Evolutionary conservation across 2,888 invertebrate species (phyloP).

Genomic region (Tetragonisca angustula): DNA sequence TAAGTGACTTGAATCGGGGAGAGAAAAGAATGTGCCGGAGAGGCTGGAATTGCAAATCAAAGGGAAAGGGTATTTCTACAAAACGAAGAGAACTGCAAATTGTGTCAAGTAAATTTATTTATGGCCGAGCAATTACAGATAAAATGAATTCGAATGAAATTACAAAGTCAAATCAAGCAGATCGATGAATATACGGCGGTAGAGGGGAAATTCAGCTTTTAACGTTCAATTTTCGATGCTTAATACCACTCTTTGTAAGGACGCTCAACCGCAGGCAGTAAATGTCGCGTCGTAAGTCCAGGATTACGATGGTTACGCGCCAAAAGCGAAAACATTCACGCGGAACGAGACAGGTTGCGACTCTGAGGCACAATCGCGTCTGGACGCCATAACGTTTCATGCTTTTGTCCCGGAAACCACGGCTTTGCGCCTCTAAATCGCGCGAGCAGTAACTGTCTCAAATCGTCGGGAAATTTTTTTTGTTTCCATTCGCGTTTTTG

Average conservation of each 20-base stretch:
- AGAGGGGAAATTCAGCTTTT: background rate
- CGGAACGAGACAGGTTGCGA: conserved; percentile 54
- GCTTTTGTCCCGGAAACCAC: conserved; percentile 51
- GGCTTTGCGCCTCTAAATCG: conserved; percentile 21
- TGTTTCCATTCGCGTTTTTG: background rate
- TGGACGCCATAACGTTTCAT: conserved; percentile 58
- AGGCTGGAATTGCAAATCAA: background rate
- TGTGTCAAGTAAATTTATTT: background rate
- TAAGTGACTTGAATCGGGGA: background rate
- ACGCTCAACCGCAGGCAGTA: background rate
- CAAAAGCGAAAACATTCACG: conserved; percentile 60
- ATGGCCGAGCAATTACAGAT: background rate
- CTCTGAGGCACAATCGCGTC: conserved; percentile 60
- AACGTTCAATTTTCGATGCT: conserved; percentile 1
- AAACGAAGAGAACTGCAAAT: background rate
- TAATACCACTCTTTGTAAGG: background rate
- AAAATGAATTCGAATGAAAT: background rate
- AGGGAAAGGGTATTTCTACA: background rate
- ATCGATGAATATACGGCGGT: background rate
- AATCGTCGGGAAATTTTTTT: conserved; percentile 51
- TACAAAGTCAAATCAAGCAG: background rate
- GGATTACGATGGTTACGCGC: conserved; percentile 8
- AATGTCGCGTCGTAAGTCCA: conserved; percentile 12
- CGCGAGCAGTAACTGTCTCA: conserved; percentile 9
- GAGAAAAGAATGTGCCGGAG: too few relatives aligned